phyloP scores from a whole-genome alignment of 2,888 invertebrate genomes.

The Himalopsyche anomala region DNA sequence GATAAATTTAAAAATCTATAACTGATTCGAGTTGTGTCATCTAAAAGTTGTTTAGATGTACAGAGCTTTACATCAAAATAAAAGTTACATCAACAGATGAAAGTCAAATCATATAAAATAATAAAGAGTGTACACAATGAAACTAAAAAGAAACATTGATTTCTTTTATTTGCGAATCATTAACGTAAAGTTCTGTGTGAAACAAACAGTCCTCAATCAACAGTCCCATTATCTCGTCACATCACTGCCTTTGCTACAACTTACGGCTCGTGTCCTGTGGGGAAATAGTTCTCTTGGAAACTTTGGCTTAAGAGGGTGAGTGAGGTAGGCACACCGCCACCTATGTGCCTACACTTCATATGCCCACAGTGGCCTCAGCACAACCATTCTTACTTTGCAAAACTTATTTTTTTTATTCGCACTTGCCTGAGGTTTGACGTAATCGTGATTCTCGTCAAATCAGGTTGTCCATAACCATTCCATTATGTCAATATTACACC shows the following conservation, averaged over 20 bases:
- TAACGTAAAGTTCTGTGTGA: not conserved
- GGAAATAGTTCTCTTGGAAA: constrained; percentile 29
- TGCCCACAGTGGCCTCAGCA: not conserved
- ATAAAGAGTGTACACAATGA: too few species aligned
- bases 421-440: constrained; percentile 2
- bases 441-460: constrained; percentile 20
- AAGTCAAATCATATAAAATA: too few species aligned
- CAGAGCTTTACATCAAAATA: too few species aligned
- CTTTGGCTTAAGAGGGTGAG: not conserved
- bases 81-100: too few species aligned
- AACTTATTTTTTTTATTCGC: constrained; percentile 33
- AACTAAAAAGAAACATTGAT: too few species aligned
- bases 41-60: too few species aligned
- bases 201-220: constrained; percentile 29
- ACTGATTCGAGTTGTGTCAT: too few species aligned
- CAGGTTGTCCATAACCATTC: not conserved
- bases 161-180: not conserved
- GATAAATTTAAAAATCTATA: too few species aligned
- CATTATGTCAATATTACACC: not conserved
- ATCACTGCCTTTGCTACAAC: constrained; percentile 23
- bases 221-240: constrained; percentile 13
- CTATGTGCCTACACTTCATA: constrained; percentile 1
- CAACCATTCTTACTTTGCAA: constrained; percentile 27
- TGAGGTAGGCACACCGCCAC: not conserved
- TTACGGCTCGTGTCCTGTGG: not conserved